Conservation (phyloP, 2,797 vertebrate genomes). For the Lophotriccus pileatus region DNA sequence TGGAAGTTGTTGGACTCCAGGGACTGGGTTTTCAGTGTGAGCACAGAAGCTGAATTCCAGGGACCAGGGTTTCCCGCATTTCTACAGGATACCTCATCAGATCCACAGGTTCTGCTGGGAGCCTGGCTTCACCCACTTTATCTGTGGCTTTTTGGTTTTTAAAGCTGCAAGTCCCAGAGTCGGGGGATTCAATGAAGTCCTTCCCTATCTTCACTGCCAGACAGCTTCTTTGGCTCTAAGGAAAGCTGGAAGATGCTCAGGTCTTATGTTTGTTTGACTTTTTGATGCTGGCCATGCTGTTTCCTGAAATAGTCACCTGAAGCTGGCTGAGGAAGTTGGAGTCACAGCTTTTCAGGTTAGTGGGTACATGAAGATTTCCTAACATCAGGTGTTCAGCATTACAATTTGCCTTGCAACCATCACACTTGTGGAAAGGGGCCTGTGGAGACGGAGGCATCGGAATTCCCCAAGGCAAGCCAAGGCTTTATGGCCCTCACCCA, state of each 20-base stretch:
- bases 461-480: not conserved
- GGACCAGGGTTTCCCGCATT: not conserved
- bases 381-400: not conserved
- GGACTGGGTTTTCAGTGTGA: not conserved
- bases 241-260: not conserved
- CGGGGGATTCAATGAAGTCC: not conserved
- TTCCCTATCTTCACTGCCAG: not conserved
- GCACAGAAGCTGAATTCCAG: not conserved
- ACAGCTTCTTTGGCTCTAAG: not conserved
- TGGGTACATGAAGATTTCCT: not conserved
- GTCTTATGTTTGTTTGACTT: not conserved
- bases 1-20: not conserved
- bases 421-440: accelerated
- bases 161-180: not conserved
- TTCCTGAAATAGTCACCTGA: accelerated
- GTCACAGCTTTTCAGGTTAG: not conserved
- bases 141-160: not conserved
- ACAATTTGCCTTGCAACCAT: not conserved
- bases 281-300: not conserved
- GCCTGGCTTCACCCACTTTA: not conserved
- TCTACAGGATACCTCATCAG: not conserved
- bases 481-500: not conserved
- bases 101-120: not conserved
- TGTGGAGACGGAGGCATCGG: not conserved
- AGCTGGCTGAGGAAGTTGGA: not conserved